phyloP scores from a whole-genome alignment of 2,113 vertebrate species.

The Oenanthe oenanthe region DNA sequence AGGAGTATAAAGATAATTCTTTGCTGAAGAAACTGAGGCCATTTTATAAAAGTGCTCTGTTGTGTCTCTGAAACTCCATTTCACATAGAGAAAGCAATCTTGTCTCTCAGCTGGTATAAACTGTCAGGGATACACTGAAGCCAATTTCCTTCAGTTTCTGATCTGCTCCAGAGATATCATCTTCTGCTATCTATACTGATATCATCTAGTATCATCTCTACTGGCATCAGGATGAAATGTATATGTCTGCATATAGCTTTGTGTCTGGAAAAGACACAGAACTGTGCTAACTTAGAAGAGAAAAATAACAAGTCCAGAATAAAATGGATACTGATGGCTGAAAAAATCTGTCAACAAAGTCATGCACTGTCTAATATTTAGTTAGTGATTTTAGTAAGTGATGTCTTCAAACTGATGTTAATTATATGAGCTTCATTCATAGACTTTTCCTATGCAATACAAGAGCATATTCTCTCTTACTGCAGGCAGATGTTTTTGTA shows the following conservation, averaged over 20 bases:
- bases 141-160: constrained; percentile 36
- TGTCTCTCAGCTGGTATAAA: constrained; percentile 47
- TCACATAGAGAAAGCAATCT: constrained; percentile 25
- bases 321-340: fast-evolving
- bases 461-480: not conserved
- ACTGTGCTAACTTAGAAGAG: not conserved
- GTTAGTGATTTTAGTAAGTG: not conserved
- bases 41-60: constrained; percentile 10
- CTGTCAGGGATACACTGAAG: not conserved
- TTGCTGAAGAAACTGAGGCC: constrained; percentile 35
- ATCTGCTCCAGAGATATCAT: not conserved
- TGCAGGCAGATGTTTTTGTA: not conserved
- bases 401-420: not conserved
- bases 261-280: not conserved
- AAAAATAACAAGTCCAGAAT: not conserved
- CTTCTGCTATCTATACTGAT: not conserved
- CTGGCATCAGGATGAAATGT: not conserved
- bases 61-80: constrained; percentile 36
- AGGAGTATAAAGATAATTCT: constrained; percentile 19
- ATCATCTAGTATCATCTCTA: not conserved
- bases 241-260: not conserved
- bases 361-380: not conserved
- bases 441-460: not conserved
- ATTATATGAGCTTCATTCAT: not conserved
- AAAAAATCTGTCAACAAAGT: not conserved